Evolutionary conservation across 2,113 vertebrate species (phyloP), one percentile per base, ranked within the genome.

Genomic region (Zosterops lateralis): DNA sequence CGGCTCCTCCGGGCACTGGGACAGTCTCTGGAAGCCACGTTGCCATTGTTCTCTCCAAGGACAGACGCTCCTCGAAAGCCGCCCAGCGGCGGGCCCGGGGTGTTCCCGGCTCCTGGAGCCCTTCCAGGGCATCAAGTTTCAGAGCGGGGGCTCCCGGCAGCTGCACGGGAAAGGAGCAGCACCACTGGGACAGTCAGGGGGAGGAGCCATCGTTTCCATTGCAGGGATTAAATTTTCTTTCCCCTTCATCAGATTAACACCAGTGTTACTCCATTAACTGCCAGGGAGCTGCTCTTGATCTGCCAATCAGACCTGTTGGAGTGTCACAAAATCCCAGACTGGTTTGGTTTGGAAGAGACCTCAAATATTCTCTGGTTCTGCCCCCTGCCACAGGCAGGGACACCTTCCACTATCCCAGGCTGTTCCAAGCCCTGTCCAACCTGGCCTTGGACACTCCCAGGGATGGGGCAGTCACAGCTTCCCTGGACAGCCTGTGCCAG

Each of bases 241-340:
- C 89, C 34, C 10, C 91, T 92, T 82, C 90, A 68, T 79, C 48
- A 65, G 84, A 78, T 72, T 92, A 78, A 75, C 84, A 81, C 84
- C 84, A 40, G 0, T 17, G 74, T 75, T 75, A 94, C 91, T 91
- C 66, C 66, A 65, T 82, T 74, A 60, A 78, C 84, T 82, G 32
- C 84, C 65, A n/a, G 54, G 70, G 66, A 92, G 77, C 51, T 82
- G 80, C 60, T 95, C 68, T 38, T 47, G 48, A 24, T 57, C 71
- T 68, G 66, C 34, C 64, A 80, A 64, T 44, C 66, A 87, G 70
- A 65, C 45, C 38, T 12, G 1, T 36, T 0, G 0, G 31, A 56
- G 61, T 47, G 57, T 58, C 57, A 67, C n/a, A 38, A 70, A 38
- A 25, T 74, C 29, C 13, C 28, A n/a, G 38, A 25, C 7, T 53